Percentiles rank a stretch among this genome's conserved stretches.
Evolutionary conservation across 2,888 invertebrate species (phyloP).

Genomic region (Himalopsyche anomala): DNA sequence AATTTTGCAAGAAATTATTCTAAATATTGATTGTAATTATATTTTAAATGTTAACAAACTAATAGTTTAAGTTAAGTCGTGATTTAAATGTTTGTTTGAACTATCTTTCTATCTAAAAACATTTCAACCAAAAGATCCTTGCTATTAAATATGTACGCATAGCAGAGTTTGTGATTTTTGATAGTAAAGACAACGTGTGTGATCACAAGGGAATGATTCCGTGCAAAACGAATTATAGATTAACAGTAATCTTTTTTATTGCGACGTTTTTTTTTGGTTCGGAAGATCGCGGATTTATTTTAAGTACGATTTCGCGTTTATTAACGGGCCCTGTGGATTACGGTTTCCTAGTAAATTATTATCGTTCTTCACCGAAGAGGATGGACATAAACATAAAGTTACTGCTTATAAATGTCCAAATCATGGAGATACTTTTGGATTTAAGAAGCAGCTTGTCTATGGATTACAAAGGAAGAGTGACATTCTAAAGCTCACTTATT

Average conservation of each 20-base stretch:
- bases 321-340: constrained; percentile 23
- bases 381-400: constrained; percentile 32
- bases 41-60: no score
- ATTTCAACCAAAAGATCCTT: no score
- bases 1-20: no score
- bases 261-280: constrained; percentile 21
- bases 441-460: background rate
- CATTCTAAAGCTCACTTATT: no score
- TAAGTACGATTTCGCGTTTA: constrained; percentile 38
- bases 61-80: no score
- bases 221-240: constrained; percentile 42
- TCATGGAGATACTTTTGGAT: constrained; percentile 22
- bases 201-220: constrained; percentile 32
- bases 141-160: background rate
- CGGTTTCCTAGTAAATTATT: constrained; percentile 12
- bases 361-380: background rate
- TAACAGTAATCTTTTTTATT: constrained; percentile 36
- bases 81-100: no score
- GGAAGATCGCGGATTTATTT: constrained; percentile 37
- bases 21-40: no score
- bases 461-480: background rate
- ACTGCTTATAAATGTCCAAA: constrained; percentile 26
- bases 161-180: constrained; percentile 18
- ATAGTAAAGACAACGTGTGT: background rate
- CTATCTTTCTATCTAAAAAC: no score